Evolutionary conservation across 1,140 invertebrate genomes (phyloP).

Genomic region (Telenomus remus): DNA sequence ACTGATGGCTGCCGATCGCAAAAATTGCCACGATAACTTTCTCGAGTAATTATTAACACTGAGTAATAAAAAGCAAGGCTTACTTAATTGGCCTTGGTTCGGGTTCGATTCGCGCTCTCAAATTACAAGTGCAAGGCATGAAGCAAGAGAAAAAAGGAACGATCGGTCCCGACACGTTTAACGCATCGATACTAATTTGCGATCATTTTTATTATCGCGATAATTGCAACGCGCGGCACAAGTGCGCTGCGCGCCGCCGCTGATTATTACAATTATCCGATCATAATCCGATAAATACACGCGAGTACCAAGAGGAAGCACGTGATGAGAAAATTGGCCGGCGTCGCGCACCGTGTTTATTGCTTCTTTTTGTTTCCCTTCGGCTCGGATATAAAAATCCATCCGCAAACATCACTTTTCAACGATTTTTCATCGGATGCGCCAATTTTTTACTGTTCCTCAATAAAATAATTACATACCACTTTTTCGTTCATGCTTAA

Average conservation of each 20-base stretch:
- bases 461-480: no score
- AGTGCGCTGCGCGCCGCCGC: slow-evolving; percentile 23
- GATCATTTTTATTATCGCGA: slow-evolving; percentile 50
- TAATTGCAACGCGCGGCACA: slow-evolving; percentile 38
- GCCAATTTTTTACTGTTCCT: no score
- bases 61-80: slow-evolving; percentile 19
- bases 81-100: slow-evolving; percentile 9
- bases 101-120: slow-evolving; percentile 20
- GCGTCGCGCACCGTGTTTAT: slow-evolving; percentile 27
- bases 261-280: slow-evolving; percentile 59
- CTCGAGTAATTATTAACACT: slow-evolving; percentile 18
- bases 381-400: slow-evolving; percentile 40
- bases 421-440: slow-evolving; percentile 43
- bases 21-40: slow-evolving; percentile 7
- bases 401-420: slow-evolving; percentile 54
- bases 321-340: slow-evolving; percentile 54
- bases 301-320: slow-evolving; percentile 49
- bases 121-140: slow-evolving; percentile 7
- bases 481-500: no score
- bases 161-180: slow-evolving; percentile 28
- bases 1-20: no score
- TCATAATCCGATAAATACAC: slow-evolving; percentile 57
- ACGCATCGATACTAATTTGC: slow-evolving; percentile 53
- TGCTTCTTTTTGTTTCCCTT: slow-evolving; percentile 33
- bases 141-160: slow-evolving; percentile 14